phyloP scores from a whole-genome alignment of 2,797 vertebrate species.

The Alfaro cultratus region DNA sequence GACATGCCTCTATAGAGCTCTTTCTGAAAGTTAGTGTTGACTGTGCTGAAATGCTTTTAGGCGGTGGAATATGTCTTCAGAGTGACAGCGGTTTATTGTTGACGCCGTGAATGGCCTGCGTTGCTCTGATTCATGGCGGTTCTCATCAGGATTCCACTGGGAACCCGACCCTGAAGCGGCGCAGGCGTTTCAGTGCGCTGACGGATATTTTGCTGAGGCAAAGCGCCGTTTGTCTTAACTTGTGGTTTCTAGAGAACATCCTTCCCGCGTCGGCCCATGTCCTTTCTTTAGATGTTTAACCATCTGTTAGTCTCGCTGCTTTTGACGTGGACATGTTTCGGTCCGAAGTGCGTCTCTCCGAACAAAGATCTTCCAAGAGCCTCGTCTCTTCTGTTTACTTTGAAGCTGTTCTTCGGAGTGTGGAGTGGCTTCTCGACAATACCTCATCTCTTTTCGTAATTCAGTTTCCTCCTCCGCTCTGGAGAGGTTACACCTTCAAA shows the following conservation, averaged over 20 bases:
- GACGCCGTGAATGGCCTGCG: slow-evolving; percentile 29
- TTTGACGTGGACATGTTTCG: slow-evolving; percentile 69
- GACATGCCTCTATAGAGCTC: slow-evolving; percentile 55
- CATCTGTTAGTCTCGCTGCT: slow-evolving; percentile 28
- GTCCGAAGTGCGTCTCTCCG: slow-evolving; percentile 48
- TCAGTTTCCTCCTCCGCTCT: slow-evolving; percentile 44
- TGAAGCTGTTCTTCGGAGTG: slow-evolving; percentile 44
- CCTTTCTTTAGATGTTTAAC: slow-evolving; percentile 35
- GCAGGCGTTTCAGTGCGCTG: slow-evolving; percentile 26
- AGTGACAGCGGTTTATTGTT: slow-evolving; percentile 56
- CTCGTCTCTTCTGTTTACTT: slow-evolving; percentile 61
- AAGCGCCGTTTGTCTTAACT: slow-evolving; percentile 36
- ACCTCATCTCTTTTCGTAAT: slow-evolving; percentile 44
- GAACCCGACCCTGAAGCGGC: slow-evolving; percentile 49
- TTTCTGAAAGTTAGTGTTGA: slow-evolving; percentile 50
- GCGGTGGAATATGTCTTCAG: slow-evolving; percentile 54
- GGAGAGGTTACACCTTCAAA: slow-evolving; percentile 30
- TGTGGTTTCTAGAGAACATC: slow-evolving; percentile 41
- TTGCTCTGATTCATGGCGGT: slow-evolving; percentile 26
- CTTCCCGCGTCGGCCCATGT: slow-evolving; percentile 18
- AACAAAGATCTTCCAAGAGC: slow-evolving; percentile 46
- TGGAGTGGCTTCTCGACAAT: slow-evolving; percentile 50
- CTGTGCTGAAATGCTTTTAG: slow-evolving; percentile 69
- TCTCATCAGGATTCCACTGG: slow-evolving; percentile 56
- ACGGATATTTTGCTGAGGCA: slow-evolving; percentile 40